These are phyloP conservation scores for Euphydryas editha DNA, from an alignment of 2,888 invertebrate species.

Conservation along the genomic window DNA sequence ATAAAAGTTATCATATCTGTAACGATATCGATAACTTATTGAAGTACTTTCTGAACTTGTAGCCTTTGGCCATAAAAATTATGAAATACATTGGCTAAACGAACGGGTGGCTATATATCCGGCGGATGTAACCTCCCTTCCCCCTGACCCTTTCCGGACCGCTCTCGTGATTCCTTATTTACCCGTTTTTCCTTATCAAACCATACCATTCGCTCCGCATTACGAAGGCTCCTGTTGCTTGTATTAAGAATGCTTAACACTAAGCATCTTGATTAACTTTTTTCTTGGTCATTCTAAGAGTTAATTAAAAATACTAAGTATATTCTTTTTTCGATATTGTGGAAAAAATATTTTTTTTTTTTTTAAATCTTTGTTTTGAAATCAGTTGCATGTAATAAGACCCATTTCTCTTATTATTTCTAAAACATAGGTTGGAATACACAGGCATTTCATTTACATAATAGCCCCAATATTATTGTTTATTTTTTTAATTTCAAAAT, in stretches of 20 bases:
- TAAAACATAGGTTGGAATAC: too few relatives aligned
- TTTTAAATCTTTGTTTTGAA: too few relatives aligned
- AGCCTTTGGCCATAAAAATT: constrained; percentile 52
- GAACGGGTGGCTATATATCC: constrained; percentile 62
- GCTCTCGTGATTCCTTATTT: constrained; percentile 73
- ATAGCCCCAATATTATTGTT: too few relatives aligned
- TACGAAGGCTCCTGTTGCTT: constrained; percentile 66
- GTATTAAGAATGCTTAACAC: constrained; percentile 58
- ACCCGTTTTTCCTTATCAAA: constrained; percentile 80
- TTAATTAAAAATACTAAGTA: constrained; percentile 40
- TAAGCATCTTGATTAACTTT: constrained; percentile 56
- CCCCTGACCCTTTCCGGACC: constrained; percentile 64
- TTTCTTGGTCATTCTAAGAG: constrained; percentile 47
- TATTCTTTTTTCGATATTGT: not conserved
- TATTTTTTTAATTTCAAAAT: too few relatives aligned
- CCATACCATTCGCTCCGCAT: constrained; percentile 76
- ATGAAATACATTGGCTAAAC: constrained; percentile 49
- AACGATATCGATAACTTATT: constrained; percentile 29
- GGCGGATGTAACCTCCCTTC: constrained; percentile 56
- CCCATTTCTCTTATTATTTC: too few relatives aligned
- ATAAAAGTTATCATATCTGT: not conserved
- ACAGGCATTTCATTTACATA: too few relatives aligned
- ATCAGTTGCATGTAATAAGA: too few relatives aligned
- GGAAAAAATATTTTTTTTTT: too few relatives aligned
- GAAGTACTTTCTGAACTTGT: constrained; percentile 55